phyloP scores from a whole-genome alignment of 2,113 vertebrate species.

The Cynopterus brachyotis region DNA sequence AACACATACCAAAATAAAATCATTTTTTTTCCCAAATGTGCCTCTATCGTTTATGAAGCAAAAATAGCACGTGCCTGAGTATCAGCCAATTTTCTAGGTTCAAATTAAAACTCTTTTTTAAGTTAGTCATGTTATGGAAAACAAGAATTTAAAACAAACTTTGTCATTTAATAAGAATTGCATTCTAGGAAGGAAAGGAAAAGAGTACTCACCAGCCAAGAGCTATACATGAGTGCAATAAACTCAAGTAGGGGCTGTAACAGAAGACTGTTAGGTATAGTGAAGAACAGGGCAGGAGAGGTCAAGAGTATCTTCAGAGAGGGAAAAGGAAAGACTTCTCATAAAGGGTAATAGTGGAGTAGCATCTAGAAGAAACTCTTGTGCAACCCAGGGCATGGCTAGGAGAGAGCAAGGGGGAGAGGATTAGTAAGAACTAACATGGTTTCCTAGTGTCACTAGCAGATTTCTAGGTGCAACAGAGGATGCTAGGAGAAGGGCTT shows the following conservation, averaged over 20 bases:
- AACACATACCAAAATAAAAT: not conserved
- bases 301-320: not conserved
- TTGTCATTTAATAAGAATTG: slow-evolving; percentile 3
- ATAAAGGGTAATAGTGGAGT: not conserved
- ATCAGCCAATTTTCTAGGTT: not conserved
- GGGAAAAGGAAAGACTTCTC: not conserved
- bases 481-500: not conserved
- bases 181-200: not conserved
- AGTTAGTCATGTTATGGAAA: slow-evolving; percentile 31
- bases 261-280: not conserved
- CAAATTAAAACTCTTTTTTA: slow-evolving; percentile 36
- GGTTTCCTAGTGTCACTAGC: not conserved
- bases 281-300: not conserved
- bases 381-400: not conserved
- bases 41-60: not conserved
- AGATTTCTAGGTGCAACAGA: not conserved
- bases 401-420: not conserved
- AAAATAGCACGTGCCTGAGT: not conserved
- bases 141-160: slow-evolving; percentile 22
- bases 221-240: not conserved
- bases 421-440: not conserved
- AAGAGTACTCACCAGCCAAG: not conserved
- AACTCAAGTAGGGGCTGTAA: not conserved
- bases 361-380: not conserved
- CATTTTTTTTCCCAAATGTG: not conserved